phyloP scores from a whole-genome alignment of 2,797 vertebrate species.

The Micropoecilia bifurca region DNA sequence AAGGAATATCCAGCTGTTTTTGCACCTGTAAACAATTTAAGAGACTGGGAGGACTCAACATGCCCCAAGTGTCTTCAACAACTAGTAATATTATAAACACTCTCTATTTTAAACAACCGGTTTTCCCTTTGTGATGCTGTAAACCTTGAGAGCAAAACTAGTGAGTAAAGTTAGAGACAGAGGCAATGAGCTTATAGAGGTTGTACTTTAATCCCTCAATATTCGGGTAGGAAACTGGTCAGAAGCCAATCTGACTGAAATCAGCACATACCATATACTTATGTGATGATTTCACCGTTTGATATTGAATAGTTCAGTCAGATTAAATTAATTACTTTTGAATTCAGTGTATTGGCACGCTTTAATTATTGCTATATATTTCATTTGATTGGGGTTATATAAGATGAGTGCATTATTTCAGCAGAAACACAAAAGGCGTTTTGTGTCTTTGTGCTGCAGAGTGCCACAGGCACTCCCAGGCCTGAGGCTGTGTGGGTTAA shows the following conservation, averaged over 20 bases:
- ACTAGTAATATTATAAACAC: too few species aligned
- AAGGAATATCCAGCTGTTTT: neutral
- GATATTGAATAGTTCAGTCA: neutral
- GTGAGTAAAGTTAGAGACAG: too few species aligned
- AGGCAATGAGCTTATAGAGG: too few species aligned
- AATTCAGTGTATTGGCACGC: neutral
- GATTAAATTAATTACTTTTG: neutral
- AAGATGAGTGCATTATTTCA: neutral
- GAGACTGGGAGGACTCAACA: neutral
- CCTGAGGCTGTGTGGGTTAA: slow-evolving; percentile 27
- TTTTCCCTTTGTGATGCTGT: neutral
- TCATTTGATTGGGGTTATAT: neutral
- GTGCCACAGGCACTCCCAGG: slow-evolving; percentile 40
- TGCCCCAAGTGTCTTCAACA: neutral
- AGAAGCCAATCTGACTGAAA: too few species aligned
- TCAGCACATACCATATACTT: too few species aligned
- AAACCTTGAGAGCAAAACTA: neutral
- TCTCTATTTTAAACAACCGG: too few species aligned
- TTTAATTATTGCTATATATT: neutral
- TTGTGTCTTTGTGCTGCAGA: neutral
- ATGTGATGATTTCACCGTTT: neutral
- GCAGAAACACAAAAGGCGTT: neutral
- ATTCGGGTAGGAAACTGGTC: too few species aligned
- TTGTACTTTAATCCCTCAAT: too few species aligned
- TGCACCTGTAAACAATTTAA: neutral